Evolutionary conservation across 1,140 invertebrate species (phyloP), one percentile per base, ranked within the genome.

Genomic region (Helicoverpa zea): DNA sequence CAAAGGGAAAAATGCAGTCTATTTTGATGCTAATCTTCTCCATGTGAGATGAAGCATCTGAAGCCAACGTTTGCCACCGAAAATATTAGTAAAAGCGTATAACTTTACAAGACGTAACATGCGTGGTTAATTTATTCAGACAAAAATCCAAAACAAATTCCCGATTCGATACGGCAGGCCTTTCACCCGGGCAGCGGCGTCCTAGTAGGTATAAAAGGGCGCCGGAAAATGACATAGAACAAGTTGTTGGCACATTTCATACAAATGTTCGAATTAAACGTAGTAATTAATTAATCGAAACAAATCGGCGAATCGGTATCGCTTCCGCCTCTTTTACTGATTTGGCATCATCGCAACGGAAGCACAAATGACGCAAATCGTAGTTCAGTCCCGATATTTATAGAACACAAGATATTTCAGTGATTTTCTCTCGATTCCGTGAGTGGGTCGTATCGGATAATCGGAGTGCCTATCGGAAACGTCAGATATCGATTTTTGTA

Each of bases 301-400:
- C 54, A 61, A 75, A 61, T 75, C 73, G 52, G 11, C 61, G 47
- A 75, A 75, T 75, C 54, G 29, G 54, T 51, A 18, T 29, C 30
- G 70, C n/a, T 58, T 58, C 70, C 52, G 73, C 30, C 73, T 75
- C 43, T 51, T 61, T 75, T 61, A 61, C 49, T 61, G 73, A 61
- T 80, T 83, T 82, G 77, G 81, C 81, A 80, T 75, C 30, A 61
- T 56, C 66, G 81, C 81, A 83, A 68, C 77, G 77, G 81, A 83
- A 83, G 79, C 78, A 80, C 70, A 76, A 76, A 83, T 83, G 81
- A 83, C 81, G 76, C 77, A 80, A 80, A 76, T 64, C 66, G 73
- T 61, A 52, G 77, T 75, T 76, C 52, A 68, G 66, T 61, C 73
- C 66, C 29, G 77, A 56, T 73, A 64, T 78, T 83, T 76, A 70